Conservation (phyloP, 2,888 invertebrate species). For the Exocentrus adspersus region DNA sequence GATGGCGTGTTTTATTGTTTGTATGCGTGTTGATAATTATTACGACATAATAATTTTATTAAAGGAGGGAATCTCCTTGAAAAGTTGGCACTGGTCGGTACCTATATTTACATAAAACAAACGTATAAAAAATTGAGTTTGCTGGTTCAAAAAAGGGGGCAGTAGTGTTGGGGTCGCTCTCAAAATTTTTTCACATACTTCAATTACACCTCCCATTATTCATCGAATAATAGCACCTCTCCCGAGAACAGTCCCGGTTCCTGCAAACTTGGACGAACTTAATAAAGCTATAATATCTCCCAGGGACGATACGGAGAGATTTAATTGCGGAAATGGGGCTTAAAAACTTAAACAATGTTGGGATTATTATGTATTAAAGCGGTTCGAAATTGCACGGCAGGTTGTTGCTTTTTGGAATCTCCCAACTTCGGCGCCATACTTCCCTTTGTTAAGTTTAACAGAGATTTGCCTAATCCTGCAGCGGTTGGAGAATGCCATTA, state of each 20-base stretch:
- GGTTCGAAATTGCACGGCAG: constrained; percentile 18
- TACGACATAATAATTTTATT: constrained; percentile 1
- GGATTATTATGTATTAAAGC: constrained; percentile 50
- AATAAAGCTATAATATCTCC: constrained; percentile 55
- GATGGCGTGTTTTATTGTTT: constrained; percentile 16
- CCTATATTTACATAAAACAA: no score
- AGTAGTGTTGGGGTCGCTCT: no score
- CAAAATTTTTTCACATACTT: no score
- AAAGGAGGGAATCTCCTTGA: background rate
- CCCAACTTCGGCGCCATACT: background rate
- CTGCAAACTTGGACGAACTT: constrained; percentile 53
- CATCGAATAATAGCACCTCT: constrained; percentile 14
- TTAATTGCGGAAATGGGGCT: constrained; percentile 60
- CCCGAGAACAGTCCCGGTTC: constrained; percentile 20
- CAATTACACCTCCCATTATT: constrained; percentile 22
- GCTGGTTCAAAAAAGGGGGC: no score
- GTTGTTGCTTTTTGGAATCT: constrained; percentile 6
- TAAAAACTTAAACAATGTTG: constrained; percentile 59
- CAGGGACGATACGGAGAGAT: constrained; percentile 48
- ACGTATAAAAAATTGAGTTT: no score
- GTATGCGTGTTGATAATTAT: constrained; percentile 16
- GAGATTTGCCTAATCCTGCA: background rate
- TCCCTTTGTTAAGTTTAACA: background rate
- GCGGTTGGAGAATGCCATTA: background rate
- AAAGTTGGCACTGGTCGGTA: no score